Conservation (phyloP, 2,113 vertebrate species). For the Mobula hypostoma region DNA sequence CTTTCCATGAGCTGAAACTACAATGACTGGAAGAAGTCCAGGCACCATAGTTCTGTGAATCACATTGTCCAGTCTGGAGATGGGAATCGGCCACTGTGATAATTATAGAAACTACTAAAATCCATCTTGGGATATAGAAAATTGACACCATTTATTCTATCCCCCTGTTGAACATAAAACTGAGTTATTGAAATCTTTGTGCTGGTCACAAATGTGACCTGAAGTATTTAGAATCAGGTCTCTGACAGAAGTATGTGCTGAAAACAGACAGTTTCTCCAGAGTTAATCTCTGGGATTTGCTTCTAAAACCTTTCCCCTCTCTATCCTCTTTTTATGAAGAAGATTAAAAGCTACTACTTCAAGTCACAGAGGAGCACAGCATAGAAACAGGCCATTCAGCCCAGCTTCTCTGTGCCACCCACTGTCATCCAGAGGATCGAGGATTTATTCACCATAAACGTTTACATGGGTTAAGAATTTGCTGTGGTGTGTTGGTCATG, state of each 20-base stretch:
- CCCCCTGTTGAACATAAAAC: not conserved
- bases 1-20: not conserved
- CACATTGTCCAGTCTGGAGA: not conserved
- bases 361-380: no score
- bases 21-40: no score
- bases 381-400: no score
- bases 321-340: no score
- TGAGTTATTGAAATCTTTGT: not conserved
- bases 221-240: not conserved
- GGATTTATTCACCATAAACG: no score
- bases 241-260: not conserved
- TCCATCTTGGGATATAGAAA: not conserved
- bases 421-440: no score
- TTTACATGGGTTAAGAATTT: no score
- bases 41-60: not conserved
- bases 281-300: no score
- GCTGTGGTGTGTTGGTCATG: no score
- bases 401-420: no score
- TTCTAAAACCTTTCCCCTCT: no score
- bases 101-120: not conserved
- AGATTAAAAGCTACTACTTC: no score
- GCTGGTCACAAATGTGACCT: not conserved
- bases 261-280: not conserved
- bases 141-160: not conserved
- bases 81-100: not conserved